These are phyloP conservation scores for Aegithalos caudatus DNA, from an alignment of 2,113 vertebrate genomes.

Conservation along the genomic window DNA sequence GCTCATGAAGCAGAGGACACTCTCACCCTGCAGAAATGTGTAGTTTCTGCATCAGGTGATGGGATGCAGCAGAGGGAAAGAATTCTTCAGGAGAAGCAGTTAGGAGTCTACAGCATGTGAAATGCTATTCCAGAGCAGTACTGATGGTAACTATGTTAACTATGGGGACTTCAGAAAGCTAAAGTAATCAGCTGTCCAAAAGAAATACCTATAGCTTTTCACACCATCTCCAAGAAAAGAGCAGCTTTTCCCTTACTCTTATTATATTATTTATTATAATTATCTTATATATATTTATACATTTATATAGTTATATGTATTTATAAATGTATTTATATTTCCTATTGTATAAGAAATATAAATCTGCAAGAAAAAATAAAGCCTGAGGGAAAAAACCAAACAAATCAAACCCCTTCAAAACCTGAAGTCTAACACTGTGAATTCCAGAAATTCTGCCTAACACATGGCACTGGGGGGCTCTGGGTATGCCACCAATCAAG, in stretches of 20 bases:
- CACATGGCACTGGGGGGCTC: background rate
- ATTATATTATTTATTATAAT: background rate
- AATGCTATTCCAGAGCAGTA: background rate
- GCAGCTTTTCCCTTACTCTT: background rate
- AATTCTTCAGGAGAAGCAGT: background rate
- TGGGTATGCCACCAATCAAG: background rate
- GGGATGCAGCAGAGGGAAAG: background rate
- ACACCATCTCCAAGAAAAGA: background rate
- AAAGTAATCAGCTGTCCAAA: background rate
- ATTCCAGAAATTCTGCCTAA: background rate
- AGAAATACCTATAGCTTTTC: background rate
- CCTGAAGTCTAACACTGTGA: background rate
- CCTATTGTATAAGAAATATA: background rate
- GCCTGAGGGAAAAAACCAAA: background rate
- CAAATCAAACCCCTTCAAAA: background rate
- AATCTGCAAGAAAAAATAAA: background rate
- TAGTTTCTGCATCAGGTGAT: rapidly evolving
- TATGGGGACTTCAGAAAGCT: background rate
- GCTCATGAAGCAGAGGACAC: background rate
- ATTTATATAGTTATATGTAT: too few species aligned
- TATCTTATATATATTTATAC: background rate
- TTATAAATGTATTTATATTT: background rate
- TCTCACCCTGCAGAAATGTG: background rate
- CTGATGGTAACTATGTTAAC: background rate
- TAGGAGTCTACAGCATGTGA: background rate